Conservation (phyloP, 2,113 vertebrate genomes). For the Megaceryle maxima region DNA sequence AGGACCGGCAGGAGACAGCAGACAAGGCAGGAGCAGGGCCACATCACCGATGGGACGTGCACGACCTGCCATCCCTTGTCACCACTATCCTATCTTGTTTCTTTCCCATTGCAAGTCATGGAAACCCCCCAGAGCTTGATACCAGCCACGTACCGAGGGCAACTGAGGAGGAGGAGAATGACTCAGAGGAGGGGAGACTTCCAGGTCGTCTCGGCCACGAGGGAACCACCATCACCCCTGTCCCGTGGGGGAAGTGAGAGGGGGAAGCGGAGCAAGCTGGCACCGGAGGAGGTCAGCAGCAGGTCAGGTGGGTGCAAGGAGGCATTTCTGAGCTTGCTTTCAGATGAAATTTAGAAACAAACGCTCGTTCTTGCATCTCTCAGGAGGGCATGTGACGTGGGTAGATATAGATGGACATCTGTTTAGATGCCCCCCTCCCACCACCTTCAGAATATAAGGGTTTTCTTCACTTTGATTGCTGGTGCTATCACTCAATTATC, state of each 20-base stretch:
- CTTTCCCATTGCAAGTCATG: not conserved
- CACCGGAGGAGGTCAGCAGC: not conserved
- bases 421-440: not conserved
- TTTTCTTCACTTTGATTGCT: not conserved
- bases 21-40: not conserved
- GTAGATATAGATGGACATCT: fast-evolving
- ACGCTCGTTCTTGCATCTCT: not conserved
- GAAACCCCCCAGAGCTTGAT: not conserved
- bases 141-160: not conserved
- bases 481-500: not conserved
- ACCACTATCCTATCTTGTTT: not conserved
- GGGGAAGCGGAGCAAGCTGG: not conserved
- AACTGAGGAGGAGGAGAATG: slow-evolving; percentile 14
- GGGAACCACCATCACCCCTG: not conserved
- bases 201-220: not conserved
- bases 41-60: not conserved
- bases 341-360: not conserved
- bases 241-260: not conserved
- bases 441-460: not conserved
- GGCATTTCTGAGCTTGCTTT: not conserved
- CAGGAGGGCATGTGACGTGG: not conserved
- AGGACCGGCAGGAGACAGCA: not conserved
- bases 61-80: not conserved
- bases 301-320: not conserved
- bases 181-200: slow-evolving; percentile 20